Conservation (phyloP, 2,888 invertebrate genomes). For the Helicoverpa assulta region DNA sequence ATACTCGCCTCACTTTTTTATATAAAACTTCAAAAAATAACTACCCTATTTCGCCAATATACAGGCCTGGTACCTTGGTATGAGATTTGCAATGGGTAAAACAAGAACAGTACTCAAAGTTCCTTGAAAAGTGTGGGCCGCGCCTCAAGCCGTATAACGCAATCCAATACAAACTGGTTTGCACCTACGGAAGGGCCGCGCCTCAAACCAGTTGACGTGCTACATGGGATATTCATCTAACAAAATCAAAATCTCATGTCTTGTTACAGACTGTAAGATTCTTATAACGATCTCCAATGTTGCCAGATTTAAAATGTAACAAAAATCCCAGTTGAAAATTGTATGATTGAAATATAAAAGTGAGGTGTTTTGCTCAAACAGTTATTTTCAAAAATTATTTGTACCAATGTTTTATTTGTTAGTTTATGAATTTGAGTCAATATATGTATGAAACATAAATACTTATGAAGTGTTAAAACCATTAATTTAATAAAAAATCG, state of each 20-base stretch:
- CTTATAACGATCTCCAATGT: constrained; percentile 2
- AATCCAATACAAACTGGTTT: neutral
- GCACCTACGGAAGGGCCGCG: neutral
- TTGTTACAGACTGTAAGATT: neutral
- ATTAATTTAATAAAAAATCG: constrained; percentile 40
- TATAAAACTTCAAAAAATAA: constrained; percentile 11
- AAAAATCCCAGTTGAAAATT: constrained; percentile 2
- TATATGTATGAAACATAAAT: constrained; percentile 1
- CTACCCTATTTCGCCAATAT: neutral
- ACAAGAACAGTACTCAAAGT: neutral
- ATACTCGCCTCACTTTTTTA: constrained; percentile 53
- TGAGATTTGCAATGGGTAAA: neutral
- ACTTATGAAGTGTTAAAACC: constrained; percentile 22
- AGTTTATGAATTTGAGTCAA: constrained; percentile 24
- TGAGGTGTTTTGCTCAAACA: constrained; percentile 62
- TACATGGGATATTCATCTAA: neutral
- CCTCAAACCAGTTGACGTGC: neutral
- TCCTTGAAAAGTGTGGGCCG: neutral
- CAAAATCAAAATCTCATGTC: neutral
- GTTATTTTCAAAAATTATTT: constrained; percentile 53
- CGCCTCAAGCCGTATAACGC: neutral
- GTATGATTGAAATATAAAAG: constrained; percentile 41
- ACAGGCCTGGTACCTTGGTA: neutral
- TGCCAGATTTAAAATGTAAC: constrained; percentile 14
- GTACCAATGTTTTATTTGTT: constrained; percentile 56